These are phyloP conservation scores for rat (Rattus norvegicus) DNA, from an alignment of 2,113 vertebrate species.

Conservation along the genomic window GRCr8 NC_086035.1:1225001-1225500, in stretches of 20 bases:
- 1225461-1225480: neutral
- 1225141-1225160: neutral
- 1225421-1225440: neutral
- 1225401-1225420: neutral
- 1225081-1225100: neutral
- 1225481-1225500: neutral
- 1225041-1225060: neutral
- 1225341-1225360: neutral
- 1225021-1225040: neutral
- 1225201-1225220: neutral
- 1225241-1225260: neutral
- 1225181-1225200: neutral
- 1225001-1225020: neutral
- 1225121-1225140: neutral
- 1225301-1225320: neutral
- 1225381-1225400: neutral
- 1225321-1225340: neutral
- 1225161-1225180: neutral
- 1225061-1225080: neutral
- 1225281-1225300: neutral
- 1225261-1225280: neutral
- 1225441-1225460: neutral
- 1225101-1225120: neutral
- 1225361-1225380: slow-evolving; percentile 4
- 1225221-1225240: neutral